phyloP scores from a whole-genome alignment of 2,113 vertebrate species.

The Hipposideros armiger region DNA sequence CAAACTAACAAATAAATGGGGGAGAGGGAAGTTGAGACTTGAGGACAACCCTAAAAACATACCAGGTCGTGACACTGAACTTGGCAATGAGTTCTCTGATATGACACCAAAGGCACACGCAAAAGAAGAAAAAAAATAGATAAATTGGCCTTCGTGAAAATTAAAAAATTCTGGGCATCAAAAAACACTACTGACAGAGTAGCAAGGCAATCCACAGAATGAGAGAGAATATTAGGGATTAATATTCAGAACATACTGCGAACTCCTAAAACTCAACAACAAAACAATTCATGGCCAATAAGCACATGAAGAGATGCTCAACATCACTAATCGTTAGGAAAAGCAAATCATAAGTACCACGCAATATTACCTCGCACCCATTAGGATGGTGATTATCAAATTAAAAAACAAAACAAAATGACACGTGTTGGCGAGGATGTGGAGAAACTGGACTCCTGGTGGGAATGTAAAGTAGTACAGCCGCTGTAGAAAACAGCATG shows the following conservation, averaged over 20 bases:
- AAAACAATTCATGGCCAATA: not conserved
- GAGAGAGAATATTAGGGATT: not conserved
- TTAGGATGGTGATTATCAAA: not conserved
- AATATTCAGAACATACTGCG: not conserved
- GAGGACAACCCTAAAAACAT: not conserved
- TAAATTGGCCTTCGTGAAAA: not conserved
- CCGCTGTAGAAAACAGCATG: not conserved
- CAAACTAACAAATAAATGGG: not conserved
- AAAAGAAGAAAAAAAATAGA: not conserved
- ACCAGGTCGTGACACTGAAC: not conserved
- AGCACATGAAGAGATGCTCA: not conserved
- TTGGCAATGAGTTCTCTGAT: not conserved
- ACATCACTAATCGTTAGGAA: not conserved
- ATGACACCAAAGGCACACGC: not conserved
- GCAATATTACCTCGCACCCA: too few relatives aligned
- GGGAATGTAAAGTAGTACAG: too few relatives aligned
- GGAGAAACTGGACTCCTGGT: not conserved
- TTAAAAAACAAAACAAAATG: not conserved
- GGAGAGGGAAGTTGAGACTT: not conserved
- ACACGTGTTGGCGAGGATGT: not conserved
- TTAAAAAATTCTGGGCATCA: not conserved
- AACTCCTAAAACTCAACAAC: not conserved
- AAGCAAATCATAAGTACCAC: not conserved
- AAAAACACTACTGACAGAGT: not conserved
- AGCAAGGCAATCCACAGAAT: not conserved